A percentile compares a stretch with the other conserved stretches of the same genome.
Conservation (phyloP, 1,140 invertebrate species). For the Drosophila funebris region DNA sequence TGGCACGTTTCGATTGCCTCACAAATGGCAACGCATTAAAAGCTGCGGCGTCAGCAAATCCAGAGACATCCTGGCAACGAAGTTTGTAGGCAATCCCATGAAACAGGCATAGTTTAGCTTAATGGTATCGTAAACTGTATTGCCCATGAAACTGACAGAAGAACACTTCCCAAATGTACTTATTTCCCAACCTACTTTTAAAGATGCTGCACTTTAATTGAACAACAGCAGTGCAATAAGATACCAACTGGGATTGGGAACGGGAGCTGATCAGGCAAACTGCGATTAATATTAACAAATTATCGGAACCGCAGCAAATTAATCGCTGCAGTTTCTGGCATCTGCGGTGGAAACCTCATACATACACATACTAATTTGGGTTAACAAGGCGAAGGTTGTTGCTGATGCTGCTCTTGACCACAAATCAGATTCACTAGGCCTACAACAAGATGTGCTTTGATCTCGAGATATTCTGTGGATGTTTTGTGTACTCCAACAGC, state of each 20-base stretch:
- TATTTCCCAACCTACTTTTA: constrained; percentile 66
- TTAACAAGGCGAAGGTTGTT: constrained; percentile 57
- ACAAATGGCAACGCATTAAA: constrained; percentile 58
- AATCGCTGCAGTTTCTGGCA: constrained; percentile 58
- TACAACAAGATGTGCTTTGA: constrained; percentile 53
- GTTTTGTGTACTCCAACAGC: constrained; percentile 57
- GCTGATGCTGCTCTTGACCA: constrained; percentile 41
- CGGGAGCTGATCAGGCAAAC: constrained; percentile 17
- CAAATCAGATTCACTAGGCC: constrained; percentile 77
- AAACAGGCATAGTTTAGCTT: constrained; percentile 70
- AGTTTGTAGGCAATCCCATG: no score
- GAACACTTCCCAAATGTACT: not conserved
- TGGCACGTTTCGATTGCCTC: constrained; percentile 52
- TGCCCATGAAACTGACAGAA: constrained; percentile 45
- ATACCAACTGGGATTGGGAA: constrained; percentile 1
- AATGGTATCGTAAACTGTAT: constrained; percentile 66
- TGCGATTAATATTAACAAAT: constrained; percentile 68
- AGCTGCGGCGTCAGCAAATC: constrained; percentile 59
- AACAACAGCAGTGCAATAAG: constrained; percentile 33
- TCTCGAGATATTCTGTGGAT: constrained; percentile 32
- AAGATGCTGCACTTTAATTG: constrained; percentile 53
- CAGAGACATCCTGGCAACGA: not conserved
- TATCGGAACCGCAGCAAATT: constrained; percentile 74
- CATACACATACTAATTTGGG: constrained; percentile 41
- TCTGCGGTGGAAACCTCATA: constrained; percentile 30